A percentile compares a stretch with the other conserved stretches of the same genome.
Conservation (phyloP, 2,113 vertebrate species). For the Proterorhinus semilunaris region DNA sequence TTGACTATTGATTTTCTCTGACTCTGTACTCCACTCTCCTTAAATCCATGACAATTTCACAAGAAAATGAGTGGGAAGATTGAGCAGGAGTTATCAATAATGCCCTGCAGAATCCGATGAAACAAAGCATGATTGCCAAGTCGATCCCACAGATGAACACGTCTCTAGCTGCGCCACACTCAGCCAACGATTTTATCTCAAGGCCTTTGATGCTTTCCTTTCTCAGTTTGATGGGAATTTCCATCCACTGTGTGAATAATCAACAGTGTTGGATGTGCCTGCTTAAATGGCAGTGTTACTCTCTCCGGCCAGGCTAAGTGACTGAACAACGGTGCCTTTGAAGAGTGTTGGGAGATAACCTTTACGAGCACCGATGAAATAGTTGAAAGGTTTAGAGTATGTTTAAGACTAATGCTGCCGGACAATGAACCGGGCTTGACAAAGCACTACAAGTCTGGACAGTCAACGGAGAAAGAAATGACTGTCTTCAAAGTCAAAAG, state of each 20-base stretch:
- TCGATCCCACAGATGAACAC: slow-evolving; percentile 20
- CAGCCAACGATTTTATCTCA: slow-evolving; percentile 31
- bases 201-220: slow-evolving; percentile 44
- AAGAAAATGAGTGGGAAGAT: slow-evolving; percentile 56
- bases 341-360: slow-evolving; percentile 64
- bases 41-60: slow-evolving; percentile 63
- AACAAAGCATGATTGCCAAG: slow-evolving; percentile 35
- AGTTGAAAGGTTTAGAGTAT: slow-evolving; percentile 28
- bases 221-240: slow-evolving; percentile 41
- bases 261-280: slow-evolving; percentile 54
- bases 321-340: slow-evolving; percentile 52
- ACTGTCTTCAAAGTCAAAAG: slow-evolving; percentile 28
- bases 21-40: slow-evolving; percentile 43
- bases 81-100: slow-evolving; percentile 53
- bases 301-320: slow-evolving; percentile 48
- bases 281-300: slow-evolving; percentile 65
- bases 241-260: slow-evolving; percentile 45
- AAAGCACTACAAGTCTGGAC: slow-evolving; percentile 34
- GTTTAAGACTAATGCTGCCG: slow-evolving; percentile 17
- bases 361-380: slow-evolving; percentile 54
- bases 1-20: slow-evolving; percentile 58
- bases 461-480: slow-evolving; percentile 12
- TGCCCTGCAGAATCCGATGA: slow-evolving; percentile 27
- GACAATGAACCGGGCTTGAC: slow-evolving; percentile 38
- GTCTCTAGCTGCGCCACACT: slow-evolving; percentile 18